A percentile compares a stretch with the other conserved stretches of the same genome.
phyloP scores from a whole-genome alignment of 2,113 vertebrate genomes.

The Ciconia maguari region DNA sequence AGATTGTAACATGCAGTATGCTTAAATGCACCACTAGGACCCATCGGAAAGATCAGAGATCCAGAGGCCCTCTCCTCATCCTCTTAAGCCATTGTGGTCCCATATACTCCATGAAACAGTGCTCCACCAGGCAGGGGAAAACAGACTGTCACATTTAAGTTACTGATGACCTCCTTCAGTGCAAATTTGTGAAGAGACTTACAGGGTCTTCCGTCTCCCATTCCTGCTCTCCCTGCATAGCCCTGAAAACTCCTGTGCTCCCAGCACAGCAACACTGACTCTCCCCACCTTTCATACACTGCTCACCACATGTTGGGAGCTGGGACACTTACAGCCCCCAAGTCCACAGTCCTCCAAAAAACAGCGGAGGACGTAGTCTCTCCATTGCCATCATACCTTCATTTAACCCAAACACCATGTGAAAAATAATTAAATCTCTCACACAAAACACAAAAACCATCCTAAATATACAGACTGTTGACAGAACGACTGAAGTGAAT shows the following conservation, averaged over 20 bases:
- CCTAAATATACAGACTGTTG: not conserved
- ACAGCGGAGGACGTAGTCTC: accelerated
- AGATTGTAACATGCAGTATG: not conserved
- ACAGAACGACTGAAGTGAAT: not conserved
- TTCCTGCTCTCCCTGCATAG: not conserved
- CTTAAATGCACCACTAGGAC: not conserved
- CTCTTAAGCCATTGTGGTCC: not conserved
- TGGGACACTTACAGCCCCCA: not conserved
- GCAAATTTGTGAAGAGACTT: not conserved
- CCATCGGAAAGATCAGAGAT: accelerated
- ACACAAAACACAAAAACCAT: not conserved
- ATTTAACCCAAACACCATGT: not conserved
- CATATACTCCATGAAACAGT: not conserved
- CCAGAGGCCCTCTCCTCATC: not conserved
- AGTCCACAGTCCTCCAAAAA: not conserved
- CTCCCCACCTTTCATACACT: not conserved
- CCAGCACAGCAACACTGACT: not conserved
- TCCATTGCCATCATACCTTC: not conserved
- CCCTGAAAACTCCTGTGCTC: not conserved
- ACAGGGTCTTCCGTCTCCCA: not conserved
- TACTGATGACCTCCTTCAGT: not conserved
- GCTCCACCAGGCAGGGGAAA: not conserved
- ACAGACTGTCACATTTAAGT: not conserved
- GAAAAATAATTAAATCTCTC: not conserved
- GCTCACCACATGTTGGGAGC: not conserved